Evolutionary conservation across 2,888 invertebrate species (phyloP), one percentile per base, ranked within the genome.

Genomic region (Sialis lutaria): DNA sequence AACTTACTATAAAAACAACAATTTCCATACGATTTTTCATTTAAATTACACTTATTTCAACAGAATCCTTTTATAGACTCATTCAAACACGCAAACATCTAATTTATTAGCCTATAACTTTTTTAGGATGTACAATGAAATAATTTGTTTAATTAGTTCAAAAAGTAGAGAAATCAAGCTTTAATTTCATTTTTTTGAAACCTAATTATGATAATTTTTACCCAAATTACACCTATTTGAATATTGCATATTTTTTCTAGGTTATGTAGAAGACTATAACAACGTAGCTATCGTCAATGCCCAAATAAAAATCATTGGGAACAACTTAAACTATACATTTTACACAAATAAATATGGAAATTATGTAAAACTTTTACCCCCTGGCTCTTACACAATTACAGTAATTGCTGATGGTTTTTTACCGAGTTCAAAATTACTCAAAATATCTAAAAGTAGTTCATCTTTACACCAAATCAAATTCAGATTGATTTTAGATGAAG

Each of bases 401-500:
- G 79, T 75, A 1, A 63, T 66, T 2, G 72, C 73, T 1, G 60
- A 68, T 4, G 80, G 82, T 0, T 84, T 80, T 56, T 65, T 77
- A 46, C 57, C 72, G 1, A 64, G 64, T 40, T 68, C 70, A 32
- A 76, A 68, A 42, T 58, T 64, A 35, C 55, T 72, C 2, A 58
- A 60, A 30, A 54, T 65, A 9, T 55, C 55, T 40, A 56, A 55
- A n/a, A 58, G 60, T 0, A 65, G 65, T 1, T 65, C 64, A 44
- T 52, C 67, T 40, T 70, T 74, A 1, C 70, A 72, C 12, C 71
- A 77, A 47, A 66, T 85, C 1, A 67, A 86, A 52, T 76, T 88
- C 53, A 79, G 78, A 52, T 58, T 89, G 47, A 70, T 72, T 42
- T 67, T 68, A 8, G 78, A 86, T 55, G 79, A 79, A 52, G 70